Percentiles rank a stretch among this genome's conserved stretches.
Conservation (phyloP, 2,113 vertebrate genomes). For the Poicephalus gulielmi region DNA sequence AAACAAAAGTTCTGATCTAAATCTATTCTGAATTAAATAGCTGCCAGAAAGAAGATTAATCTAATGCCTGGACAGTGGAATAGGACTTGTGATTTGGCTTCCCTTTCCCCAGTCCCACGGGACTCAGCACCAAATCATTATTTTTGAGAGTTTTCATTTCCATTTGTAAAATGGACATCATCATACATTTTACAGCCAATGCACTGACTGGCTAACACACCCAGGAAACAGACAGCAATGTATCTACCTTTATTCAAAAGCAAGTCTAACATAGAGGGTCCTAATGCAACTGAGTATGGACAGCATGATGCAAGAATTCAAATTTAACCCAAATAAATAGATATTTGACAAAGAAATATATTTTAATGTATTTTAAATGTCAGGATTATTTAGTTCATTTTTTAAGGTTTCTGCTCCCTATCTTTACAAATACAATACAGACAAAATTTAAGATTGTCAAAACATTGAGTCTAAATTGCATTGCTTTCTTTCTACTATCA, state of each 20-base stretch:
- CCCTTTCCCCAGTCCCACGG: neutral
- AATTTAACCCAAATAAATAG: neutral
- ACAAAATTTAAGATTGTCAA: neutral
- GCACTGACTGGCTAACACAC: neutral
- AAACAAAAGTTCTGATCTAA: conserved; percentile 86
- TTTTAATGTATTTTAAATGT: neutral
- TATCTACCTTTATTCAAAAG: neutral
- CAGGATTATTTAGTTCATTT: neutral
- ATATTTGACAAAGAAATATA: neutral
- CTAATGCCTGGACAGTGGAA: conserved; percentile 23
- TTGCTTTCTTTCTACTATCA: neutral
- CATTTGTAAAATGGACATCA: neutral
- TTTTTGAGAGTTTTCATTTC: neutral
- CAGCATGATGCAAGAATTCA: neutral
- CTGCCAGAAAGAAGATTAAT: conserved; percentile 61
- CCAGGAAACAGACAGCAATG: neutral
- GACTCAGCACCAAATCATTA: conserved; percentile 21
- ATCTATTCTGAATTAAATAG: conserved; percentile 78
- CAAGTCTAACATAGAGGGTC: neutral
- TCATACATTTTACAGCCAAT: neutral
- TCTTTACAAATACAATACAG: neutral
- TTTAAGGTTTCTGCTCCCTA: neutral
- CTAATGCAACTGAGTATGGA: neutral
- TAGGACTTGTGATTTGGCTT: conserved; percentile 34
- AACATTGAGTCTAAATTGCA: neutral